A percentile compares a stretch with the other conserved stretches of the same genome.
phyloP scores from a whole-genome alignment of 2,888 invertebrate genomes.

The Hanleya hanleyi region DNA sequence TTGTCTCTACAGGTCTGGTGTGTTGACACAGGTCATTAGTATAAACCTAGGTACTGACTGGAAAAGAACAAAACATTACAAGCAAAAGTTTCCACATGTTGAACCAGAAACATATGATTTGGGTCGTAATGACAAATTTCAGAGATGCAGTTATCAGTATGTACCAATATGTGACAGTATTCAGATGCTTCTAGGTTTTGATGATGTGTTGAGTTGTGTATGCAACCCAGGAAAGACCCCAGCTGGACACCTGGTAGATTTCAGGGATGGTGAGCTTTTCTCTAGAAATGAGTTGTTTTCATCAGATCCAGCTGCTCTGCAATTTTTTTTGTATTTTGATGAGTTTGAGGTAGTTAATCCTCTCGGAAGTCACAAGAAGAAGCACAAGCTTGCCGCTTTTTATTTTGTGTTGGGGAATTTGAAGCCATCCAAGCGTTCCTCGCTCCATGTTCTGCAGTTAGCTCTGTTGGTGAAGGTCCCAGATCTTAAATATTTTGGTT shows the following conservation, averaged over 20 bases:
- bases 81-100: not conserved
- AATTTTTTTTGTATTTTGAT: conserved; percentile 18
- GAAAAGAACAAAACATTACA: not conserved
- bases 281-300: not conserved
- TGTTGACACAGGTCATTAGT: too few species aligned
- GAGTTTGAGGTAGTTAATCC: conserved; percentile 24
- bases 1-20: not conserved
- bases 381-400: conserved; percentile 16
- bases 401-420: conserved; percentile 19
- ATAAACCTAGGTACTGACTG: not conserved
- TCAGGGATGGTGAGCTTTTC: too few species aligned
- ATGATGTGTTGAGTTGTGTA: too few species aligned
- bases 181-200: not conserved
- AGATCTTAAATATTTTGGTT: conserved; percentile 9
- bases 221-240: too few species aligned
- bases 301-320: not conserved
- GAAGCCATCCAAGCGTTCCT: not conserved
- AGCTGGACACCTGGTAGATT: too few species aligned
- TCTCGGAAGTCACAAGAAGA: not conserved
- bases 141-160: not conserved
- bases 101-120: not conserved
- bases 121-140: not conserved
- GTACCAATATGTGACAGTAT: not conserved
- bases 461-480: not conserved
- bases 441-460: not conserved